These are phyloP conservation scores for Sthenelais limicola DNA, from an alignment of 2,888 invertebrate genomes.

Conservation along the genomic window DNA sequence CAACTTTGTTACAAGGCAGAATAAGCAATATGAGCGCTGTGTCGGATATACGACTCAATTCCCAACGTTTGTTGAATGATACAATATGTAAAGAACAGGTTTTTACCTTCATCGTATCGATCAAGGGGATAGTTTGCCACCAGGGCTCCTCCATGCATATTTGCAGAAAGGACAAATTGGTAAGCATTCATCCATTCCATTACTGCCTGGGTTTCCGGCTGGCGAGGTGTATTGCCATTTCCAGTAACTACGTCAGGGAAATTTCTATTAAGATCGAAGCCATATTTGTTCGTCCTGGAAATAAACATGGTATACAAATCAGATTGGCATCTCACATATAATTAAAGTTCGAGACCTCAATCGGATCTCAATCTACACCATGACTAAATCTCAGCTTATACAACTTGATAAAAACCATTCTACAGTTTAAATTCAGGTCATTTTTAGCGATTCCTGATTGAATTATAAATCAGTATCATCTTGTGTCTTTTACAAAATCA, in stretches of 20 bases:
- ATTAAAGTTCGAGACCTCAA: too few species aligned
- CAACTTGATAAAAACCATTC: not conserved
- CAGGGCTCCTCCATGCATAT: constrained; percentile 91
- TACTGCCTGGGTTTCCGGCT: constrained; percentile 90
- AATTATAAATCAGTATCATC: too few species aligned
- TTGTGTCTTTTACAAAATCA: too few species aligned
- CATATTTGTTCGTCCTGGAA: constrained; percentile 69
- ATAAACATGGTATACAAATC: not conserved
- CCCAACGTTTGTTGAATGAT: too few species aligned
- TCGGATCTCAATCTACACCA: too few species aligned
- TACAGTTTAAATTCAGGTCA: too few species aligned
- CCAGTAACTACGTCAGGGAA: constrained; percentile 94
- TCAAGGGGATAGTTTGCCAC: constrained; percentile 98
- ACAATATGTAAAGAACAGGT: too few species aligned
- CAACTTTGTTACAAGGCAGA: too few species aligned
- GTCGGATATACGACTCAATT: too few species aligned
- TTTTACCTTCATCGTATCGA: constrained; percentile 82
- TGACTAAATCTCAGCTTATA: too few species aligned
- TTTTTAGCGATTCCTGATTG: too few species aligned
- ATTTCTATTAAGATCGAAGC: constrained; percentile 93
- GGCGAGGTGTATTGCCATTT: constrained; percentile 77
- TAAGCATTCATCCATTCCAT: constrained; percentile 95
- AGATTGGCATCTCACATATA: not conserved
- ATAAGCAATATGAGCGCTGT: too few species aligned
- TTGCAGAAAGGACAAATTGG: constrained; percentile 93